A percentile compares a stretch with the other conserved stretches of the same genome.
These are phyloP conservation scores for Apodemia zela DNA, from an alignment of 2,888 invertebrate genomes.

Conservation along the genomic window DNA sequence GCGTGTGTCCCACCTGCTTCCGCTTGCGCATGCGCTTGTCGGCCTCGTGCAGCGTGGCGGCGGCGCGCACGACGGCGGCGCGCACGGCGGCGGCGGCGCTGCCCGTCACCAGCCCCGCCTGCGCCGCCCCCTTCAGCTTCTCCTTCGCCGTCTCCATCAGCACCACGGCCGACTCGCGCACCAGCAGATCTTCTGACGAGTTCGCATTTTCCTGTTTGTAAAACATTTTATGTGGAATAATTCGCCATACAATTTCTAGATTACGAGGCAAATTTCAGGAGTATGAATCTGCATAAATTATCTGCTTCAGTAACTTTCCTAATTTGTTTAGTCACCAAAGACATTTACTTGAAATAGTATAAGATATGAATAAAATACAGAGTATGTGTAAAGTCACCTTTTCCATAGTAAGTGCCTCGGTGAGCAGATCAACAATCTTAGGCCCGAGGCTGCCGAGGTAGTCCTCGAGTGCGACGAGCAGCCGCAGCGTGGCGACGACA, in stretches of 20 bases:
- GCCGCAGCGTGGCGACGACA: constrained; percentile 84
- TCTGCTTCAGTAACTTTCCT: neutral
- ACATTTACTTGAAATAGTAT: too few species aligned
- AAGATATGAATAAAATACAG: too few species aligned
- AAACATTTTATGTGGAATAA: neutral
- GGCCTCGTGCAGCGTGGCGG: constrained; percentile 86
- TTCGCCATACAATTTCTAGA: too few species aligned
- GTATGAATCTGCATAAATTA: too few species aligned
- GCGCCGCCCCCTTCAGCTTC: constrained; percentile 88
- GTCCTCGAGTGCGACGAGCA: constrained; percentile 90
- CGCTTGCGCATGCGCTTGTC: constrained; percentile 45
- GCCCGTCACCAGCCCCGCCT: constrained; percentile 83
- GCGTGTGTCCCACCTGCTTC: neutral
- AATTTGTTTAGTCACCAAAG: too few species aligned
- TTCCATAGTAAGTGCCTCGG: constrained; percentile 88
- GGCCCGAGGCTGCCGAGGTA: constrained; percentile 92
- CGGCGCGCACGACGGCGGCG: constrained; percentile 87
- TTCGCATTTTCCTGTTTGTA: constrained; percentile 77
- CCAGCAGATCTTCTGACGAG: constrained; percentile 86
- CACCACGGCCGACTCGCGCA: constrained; percentile 86
- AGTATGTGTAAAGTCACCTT: constrained; percentile 62
- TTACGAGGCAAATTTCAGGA: too few species aligned
- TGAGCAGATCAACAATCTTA: constrained; percentile 87
- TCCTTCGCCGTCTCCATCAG: constrained; percentile 92
- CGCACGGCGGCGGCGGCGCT: constrained; percentile 86